Evolutionary conservation across 2,888 invertebrate genomes (phyloP), one percentile per base, ranked within the genome.

Genomic region (Crioceris asparagi): DNA sequence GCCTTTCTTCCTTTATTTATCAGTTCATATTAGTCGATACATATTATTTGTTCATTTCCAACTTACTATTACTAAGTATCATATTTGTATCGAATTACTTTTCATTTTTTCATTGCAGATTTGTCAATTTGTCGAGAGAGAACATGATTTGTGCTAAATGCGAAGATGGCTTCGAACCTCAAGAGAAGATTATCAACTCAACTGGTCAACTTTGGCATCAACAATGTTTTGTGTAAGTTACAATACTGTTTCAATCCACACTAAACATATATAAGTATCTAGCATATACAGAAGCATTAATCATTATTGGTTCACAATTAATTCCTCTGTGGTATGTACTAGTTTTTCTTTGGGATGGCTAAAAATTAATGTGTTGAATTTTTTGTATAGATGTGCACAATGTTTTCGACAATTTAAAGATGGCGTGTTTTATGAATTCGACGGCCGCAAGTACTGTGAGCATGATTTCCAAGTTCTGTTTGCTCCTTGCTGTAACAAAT

Each of bases 191-290:
- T 60, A 94, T 98, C 39, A 99, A 98, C 67, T 93, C 96, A 0
- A 91, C 90, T 58, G 97, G 97, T 38, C 94, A 97, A 67, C 75
- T 97, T 27, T 99, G 94, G 94, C 98, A 99, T 69, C 88, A 91
- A 4, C 87, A 92, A 56, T 98, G 98, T 65, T 98, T 99, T 74
- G 98, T 98, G 93, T 97, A 72, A 79, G 83, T 75, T 17, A 2
- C 3, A 29, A 4, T n/a, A n/a, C n/a, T n/a, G n/a, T n/a, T n/a
- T n/a, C n/a, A n/a, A n/a, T n/a, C n/a, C n/a, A n/a, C n/a, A n/a
- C n/a, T n/a, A n/a, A n/a, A n/a, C n/a, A n/a, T n/a, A n/a, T n/a
- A n/a, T n/a, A n/a, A n/a, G n/a, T n/a, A n/a, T n/a, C n/a, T n/a
- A n/a, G n/a, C 14, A 14, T 29, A 31, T 25, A 23, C n/a, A 11